Percentiles rank a stretch among this genome's conserved stretches.
Evolutionary conservation across 2,888 invertebrate species (phyloP).

Genomic region (Parnassius glacialis): DNA sequence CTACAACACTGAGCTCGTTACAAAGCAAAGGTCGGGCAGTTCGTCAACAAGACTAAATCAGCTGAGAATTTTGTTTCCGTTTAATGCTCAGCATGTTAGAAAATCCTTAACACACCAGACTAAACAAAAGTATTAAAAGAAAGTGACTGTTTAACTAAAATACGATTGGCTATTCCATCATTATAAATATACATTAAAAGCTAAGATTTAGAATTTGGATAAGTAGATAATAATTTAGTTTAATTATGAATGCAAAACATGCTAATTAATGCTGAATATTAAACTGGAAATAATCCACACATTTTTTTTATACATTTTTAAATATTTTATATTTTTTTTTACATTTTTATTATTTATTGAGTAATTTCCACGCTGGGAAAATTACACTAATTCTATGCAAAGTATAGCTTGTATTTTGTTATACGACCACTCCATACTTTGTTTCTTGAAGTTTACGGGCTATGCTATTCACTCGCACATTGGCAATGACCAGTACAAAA

Average conservation of each 20-base stretch:
- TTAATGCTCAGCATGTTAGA: constrained; percentile 79
- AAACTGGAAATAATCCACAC: constrained; percentile 79
- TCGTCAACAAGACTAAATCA: constrained; percentile 76
- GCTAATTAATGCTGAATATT: constrained; percentile 81
- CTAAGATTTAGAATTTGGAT: constrained; percentile 63
- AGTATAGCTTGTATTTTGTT: constrained; percentile 91
- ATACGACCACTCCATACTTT: constrained; percentile 80
- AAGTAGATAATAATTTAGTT: constrained; percentile 61
- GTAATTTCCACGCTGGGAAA: constrained; percentile 86
- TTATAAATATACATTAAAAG: constrained; percentile 73
- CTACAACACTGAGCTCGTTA: constrained; percentile 61
- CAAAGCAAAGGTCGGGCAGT: constrained; percentile 76
- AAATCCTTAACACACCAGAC: constrained; percentile 64
- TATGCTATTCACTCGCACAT: constrained; percentile 80
- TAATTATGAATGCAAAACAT: constrained; percentile 74
- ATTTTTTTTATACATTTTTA: constrained; percentile 56
- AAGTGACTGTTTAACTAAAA: constrained; percentile 54
- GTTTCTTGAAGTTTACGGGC: constrained; percentile 76
- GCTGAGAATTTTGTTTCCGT: constrained; percentile 78
- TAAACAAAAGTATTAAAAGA: constrained; percentile 40
- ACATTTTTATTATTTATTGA: constrained; percentile 53
- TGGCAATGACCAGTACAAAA: constrained; percentile 54
- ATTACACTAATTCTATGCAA: constrained; percentile 95
- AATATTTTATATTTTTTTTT: constrained; percentile 51
- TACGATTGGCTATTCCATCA: constrained; percentile 58